A percentile compares a stretch with the other conserved stretches of the same genome.
Evolutionary conservation across 2,113 vertebrate species (phyloP).

Genomic region (Lepus europaeus): DNA sequence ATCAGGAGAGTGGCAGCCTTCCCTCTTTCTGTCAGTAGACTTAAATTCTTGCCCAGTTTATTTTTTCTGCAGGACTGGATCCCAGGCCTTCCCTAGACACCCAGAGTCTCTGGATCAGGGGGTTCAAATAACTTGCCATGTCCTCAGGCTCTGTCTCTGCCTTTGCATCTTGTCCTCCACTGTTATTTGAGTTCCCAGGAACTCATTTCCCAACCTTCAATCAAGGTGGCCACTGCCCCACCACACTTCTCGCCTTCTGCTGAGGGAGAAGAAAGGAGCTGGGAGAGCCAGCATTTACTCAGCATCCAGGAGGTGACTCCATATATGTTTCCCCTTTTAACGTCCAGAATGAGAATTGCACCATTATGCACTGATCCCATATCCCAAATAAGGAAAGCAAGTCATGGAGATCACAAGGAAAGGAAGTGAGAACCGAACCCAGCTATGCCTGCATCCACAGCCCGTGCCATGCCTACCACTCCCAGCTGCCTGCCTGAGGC

Average conservation of each 20-base stretch:
- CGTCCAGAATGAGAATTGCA: not conserved
- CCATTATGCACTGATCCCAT: not conserved
- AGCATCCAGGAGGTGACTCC: not conserved
- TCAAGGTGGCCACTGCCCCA: not conserved
- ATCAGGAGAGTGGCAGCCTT: not conserved
- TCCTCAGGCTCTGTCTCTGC: not conserved
- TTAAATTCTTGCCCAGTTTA: not conserved
- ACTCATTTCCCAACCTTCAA: not conserved
- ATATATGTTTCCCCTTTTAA: not conserved
- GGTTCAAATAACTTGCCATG: not conserved
- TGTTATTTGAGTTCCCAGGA: not conserved
- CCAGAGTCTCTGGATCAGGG: not conserved
- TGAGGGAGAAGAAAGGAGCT: not conserved
- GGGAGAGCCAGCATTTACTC: not conserved
- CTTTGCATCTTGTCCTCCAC: not conserved
- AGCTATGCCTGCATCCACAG: slow-evolving; percentile 17
- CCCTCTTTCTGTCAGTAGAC: not conserved
- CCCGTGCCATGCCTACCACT: not conserved
- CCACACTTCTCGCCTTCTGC: not conserved
- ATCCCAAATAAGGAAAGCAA: slow-evolving; percentile 35
- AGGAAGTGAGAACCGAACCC: not conserved
- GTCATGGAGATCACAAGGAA: not conserved
- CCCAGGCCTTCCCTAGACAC: not conserved
- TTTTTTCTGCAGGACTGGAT: not conserved
- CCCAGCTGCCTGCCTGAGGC: not conserved